phyloP scores from a whole-genome alignment of 2,797 vertebrate genomes.

The Botia almorhae region DNA sequence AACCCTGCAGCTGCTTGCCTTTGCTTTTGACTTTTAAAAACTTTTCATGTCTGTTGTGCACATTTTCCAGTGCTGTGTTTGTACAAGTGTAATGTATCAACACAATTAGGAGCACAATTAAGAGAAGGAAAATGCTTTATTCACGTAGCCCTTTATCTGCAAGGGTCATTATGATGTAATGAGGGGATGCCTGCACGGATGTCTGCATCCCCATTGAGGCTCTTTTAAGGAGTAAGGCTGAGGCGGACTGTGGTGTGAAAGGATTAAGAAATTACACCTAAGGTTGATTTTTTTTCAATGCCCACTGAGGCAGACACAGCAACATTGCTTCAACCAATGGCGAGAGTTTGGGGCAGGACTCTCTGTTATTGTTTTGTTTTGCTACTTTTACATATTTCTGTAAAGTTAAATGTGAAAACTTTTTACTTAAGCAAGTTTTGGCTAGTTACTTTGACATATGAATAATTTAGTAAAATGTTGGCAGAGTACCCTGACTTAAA shows the following conservation, averaged over 20 bases:
- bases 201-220: constrained; percentile 21
- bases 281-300: neutral
- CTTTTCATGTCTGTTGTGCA: constrained; percentile 38
- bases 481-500: no score
- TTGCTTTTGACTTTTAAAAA: constrained; percentile 32
- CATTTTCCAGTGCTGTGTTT: constrained; percentile 15
- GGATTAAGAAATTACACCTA: neutral
- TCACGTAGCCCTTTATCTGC: constrained; percentile 1
- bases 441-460: no score
- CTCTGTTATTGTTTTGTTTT: no score
- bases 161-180: constrained; percentile 34
- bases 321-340: no score
- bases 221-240: constrained; percentile 24
- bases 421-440: no score
- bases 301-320: no score
- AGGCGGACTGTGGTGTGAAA: neutral
- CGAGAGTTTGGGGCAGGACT: no score
- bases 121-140: constrained; percentile 2
- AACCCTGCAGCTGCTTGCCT: constrained; percentile 43
- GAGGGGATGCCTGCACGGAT: constrained; percentile 3
- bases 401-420: no score
- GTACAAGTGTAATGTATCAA: constrained; percentile 26
- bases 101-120: constrained; percentile 21
- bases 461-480: no score
- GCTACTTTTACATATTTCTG: no score